phyloP scores from a whole-genome alignment of 1,140 invertebrate species.

The Akabosia matsudoensis region DNA sequence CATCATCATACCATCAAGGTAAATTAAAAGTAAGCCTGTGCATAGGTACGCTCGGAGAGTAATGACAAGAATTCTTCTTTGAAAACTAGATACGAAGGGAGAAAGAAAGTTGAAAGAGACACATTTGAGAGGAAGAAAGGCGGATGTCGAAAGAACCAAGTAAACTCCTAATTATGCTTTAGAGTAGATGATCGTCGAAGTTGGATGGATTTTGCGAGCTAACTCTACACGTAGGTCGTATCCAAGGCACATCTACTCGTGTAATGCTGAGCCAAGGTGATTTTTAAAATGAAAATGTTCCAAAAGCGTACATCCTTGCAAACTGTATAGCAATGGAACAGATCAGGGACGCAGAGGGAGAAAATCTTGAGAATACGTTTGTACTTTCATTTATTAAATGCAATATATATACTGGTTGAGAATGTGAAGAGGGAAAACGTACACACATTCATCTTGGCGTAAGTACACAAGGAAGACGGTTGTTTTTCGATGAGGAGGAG shows the following conservation, averaged over 20 bases:
- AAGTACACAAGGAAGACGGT: not conserved
- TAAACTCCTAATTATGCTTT: slow-evolving; percentile 17
- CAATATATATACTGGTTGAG: not conserved
- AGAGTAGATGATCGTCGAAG: slow-evolving; percentile 34
- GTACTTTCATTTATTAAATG: not conserved
- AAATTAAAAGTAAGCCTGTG: too few relatives aligned
- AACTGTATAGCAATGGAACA: too few relatives aligned
- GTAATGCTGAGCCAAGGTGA: not conserved
- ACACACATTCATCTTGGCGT: slow-evolving; percentile 4
- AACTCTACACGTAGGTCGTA: not conserved
- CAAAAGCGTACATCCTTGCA: too few relatives aligned
- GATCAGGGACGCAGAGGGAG: too few relatives aligned
- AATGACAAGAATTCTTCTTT: not conserved
- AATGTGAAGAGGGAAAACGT: not conserved
- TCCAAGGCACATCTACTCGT: too few relatives aligned
- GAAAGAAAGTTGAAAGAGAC: not conserved
- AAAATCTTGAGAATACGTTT: not conserved
- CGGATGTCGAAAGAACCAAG: slow-evolving; percentile 3
- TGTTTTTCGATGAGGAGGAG: not conserved
- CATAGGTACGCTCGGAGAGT: too few relatives aligned
- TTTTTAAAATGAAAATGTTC: too few relatives aligned
- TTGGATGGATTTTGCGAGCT: slow-evolving; percentile 20
- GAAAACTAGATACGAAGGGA: not conserved
- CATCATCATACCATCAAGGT: not conserved
- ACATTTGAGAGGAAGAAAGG: not conserved